Percentiles rank a stretch among this genome's conserved stretches.
Evolutionary conservation across 1,140 invertebrate genomes (phyloP).

Genomic region (Neocloeon triangulifer): DNA sequence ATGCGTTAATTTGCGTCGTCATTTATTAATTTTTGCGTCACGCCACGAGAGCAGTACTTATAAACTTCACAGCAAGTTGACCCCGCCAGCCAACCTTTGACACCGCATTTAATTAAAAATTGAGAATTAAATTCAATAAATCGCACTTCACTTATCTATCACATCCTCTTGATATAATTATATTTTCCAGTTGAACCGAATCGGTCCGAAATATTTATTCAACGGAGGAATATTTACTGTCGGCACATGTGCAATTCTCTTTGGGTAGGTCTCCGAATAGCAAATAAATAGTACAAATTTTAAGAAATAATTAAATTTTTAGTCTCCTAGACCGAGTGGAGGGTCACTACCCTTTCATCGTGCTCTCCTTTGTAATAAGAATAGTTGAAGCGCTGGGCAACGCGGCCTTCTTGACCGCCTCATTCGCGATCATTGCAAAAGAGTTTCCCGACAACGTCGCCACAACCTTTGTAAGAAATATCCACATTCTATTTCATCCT

Average conservation of each 20-base stretch:
- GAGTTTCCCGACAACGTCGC: constrained; percentile 79
- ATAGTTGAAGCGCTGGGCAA: constrained; percentile 82
- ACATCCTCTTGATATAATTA: no score
- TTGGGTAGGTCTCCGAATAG: constrained; percentile 40
- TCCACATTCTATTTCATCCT: constrained; percentile 3
- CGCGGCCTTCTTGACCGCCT: constrained; percentile 75
- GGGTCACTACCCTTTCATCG: constrained; percentile 61
- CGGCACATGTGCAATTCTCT: constrained; percentile 59
- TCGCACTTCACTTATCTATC: background rate
- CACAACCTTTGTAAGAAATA: constrained; percentile 59
- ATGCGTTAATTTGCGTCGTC: no score
- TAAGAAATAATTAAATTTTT: constrained; percentile 3
- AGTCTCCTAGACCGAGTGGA: constrained; percentile 45
- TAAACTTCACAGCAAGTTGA: no score
- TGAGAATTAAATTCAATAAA: background rate
- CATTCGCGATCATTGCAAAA: constrained; percentile 81
- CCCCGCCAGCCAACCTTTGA: no score
- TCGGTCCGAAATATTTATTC: constrained; percentile 70
- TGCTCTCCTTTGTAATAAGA: constrained; percentile 62
- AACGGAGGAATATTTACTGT: constrained; percentile 70
- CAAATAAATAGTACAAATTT: no score
- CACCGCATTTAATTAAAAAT: constrained; percentile 1
- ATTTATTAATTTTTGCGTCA: no score
- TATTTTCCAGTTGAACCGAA: constrained; percentile 35
- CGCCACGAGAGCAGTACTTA: no score